Evolutionary conservation across 2,113 vertebrate genomes (phyloP).

Genomic region (Tinamus guttatus): DNA sequence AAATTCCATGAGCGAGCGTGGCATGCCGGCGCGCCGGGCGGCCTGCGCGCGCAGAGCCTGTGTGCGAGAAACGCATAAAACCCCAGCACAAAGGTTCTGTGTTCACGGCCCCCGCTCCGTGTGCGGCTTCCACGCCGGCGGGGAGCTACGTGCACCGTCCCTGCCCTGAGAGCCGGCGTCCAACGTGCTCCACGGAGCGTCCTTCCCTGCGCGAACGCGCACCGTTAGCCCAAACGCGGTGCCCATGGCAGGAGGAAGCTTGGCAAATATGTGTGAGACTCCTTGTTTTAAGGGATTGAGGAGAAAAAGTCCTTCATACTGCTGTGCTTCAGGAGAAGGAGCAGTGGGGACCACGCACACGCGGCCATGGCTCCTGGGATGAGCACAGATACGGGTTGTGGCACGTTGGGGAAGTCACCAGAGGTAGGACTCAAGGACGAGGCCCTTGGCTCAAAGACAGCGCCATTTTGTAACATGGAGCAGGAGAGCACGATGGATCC

Average conservation of each 20-base stretch:
- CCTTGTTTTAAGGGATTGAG: neutral
- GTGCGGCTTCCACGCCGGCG: neutral
- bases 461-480: neutral
- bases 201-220: accelerated
- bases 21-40: slow-evolving; percentile 55
- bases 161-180: slow-evolving; percentile 14
- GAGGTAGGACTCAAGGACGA: neutral
- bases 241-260: neutral
- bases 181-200: neutral
- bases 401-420: neutral
- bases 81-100: slow-evolving; percentile 74
- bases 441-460: neutral
- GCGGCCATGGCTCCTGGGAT: accelerated
- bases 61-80: neutral
- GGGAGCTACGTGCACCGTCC: slow-evolving; percentile 27
- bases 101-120: slow-evolving; percentile 43
- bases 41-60: slow-evolving; percentile 20
- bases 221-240: neutral
- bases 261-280: neutral
- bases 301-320: accelerated
- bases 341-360: neutral
- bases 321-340: neutral
- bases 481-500: neutral
- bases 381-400: accelerated
- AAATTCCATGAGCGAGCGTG: slow-evolving; percentile 78